These are phyloP conservation scores for Oncorhynchus tshawytscha DNA, from an alignment of 2,113 vertebrate species.

Conservation along the genomic window DNA sequence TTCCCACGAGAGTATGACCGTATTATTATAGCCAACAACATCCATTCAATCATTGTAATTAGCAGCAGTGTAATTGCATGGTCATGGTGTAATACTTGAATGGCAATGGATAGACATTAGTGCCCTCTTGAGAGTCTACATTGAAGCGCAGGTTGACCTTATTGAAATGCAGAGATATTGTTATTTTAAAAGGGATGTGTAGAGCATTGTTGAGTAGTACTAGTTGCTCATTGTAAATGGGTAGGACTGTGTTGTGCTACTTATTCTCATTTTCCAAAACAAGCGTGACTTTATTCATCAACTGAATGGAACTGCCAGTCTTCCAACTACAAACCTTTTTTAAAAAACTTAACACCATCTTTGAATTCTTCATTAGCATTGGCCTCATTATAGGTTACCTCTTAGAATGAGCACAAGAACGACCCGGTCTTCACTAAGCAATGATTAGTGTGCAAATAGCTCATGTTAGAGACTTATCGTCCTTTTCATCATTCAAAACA, in stretches of 20 bases:
- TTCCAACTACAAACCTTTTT: neutral
- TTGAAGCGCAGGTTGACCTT: neutral
- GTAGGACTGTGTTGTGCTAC: neutral
- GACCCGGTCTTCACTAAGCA: neutral
- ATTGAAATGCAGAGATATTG: neutral
- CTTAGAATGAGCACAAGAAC: too few relatives aligned
- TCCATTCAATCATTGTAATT: conserved; percentile 40
- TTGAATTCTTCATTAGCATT: neutral
- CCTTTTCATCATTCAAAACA: conserved; percentile 30
- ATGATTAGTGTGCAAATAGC: neutral
- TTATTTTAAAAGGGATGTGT: neutral
- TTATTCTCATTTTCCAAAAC: neutral
- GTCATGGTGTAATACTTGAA: conserved; percentile 25
- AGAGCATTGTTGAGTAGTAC: too few relatives aligned
- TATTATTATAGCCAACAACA: conserved; percentile 42
- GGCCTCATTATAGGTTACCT: too few relatives aligned
- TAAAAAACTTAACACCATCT: neutral
- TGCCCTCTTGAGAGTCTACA: neutral
- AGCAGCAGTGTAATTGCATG: conserved; percentile 45
- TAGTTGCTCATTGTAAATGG: too few relatives aligned
- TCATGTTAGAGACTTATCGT: neutral
- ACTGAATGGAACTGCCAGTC: neutral
- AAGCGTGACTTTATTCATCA: neutral
- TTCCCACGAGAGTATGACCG: conserved; percentile 31
- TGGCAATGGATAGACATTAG: neutral